Evolutionary conservation across 1,140 invertebrate genomes (phyloP).

Genomic region (Hypsibius dujardini): DNA sequence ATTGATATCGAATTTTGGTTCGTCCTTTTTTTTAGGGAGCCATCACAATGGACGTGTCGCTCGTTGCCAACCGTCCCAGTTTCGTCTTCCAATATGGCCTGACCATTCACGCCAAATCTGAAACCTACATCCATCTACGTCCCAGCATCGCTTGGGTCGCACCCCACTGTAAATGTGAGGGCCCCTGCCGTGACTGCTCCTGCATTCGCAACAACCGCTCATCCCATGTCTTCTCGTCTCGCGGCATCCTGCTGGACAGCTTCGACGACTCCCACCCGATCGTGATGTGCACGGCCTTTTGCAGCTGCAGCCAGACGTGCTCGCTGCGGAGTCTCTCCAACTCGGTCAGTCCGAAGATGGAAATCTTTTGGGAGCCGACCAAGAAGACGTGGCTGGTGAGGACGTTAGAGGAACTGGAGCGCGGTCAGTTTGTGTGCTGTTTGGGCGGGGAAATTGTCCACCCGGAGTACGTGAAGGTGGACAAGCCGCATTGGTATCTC

Average conservation of each 20-base stretch:
- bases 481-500: background rate
- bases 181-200: background rate
- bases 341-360: background rate
- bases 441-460: constrained; percentile 4
- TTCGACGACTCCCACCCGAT: background rate
- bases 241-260: background rate
- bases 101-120: background rate
- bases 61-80: background rate
- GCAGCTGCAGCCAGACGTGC: background rate
- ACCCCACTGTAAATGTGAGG: background rate
- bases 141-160: background rate
- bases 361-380: background rate
- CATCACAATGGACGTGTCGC: background rate
- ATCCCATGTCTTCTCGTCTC: background rate
- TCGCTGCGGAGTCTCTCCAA: background rate
- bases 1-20: background rate
- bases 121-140: background rate
- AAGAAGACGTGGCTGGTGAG: background rate
- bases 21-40: background rate
- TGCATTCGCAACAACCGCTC: background rate
- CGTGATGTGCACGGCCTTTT: background rate
- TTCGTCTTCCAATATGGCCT: constrained; percentile 13
- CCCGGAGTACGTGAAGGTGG: background rate
- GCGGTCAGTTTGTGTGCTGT: background rate
- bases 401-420: background rate